phyloP scores from a whole-genome alignment of 2,888 invertebrate genomes.

The Sicus ferrugineus region DNA sequence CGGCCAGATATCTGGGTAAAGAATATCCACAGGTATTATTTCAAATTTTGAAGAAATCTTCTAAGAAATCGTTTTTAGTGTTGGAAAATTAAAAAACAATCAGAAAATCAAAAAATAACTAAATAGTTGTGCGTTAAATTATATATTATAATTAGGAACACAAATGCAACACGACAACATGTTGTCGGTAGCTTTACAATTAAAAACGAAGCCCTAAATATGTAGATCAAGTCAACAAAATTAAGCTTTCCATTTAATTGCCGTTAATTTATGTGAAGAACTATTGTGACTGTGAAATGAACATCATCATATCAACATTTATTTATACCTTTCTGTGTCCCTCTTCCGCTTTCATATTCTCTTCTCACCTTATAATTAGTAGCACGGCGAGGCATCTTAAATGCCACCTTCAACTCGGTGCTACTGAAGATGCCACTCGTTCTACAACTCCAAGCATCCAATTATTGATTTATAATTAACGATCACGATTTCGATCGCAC shows the following conservation, averaged over 20 bases:
- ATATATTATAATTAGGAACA: too few species aligned
- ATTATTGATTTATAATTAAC: constrained; percentile 57
- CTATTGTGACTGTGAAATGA: not conserved
- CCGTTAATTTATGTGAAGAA: too few species aligned
- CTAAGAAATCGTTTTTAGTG: constrained; percentile 7
- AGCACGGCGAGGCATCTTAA: not conserved
- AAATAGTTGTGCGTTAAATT: too few species aligned
- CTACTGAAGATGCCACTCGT: not conserved
- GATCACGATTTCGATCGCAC: constrained; percentile 25
- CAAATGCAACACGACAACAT: too few species aligned
- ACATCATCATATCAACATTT: not conserved
- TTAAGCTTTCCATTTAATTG: not conserved
- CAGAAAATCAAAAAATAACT: constrained; percentile 12
- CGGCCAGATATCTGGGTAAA: not conserved
- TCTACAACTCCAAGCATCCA: constrained; percentile 44
- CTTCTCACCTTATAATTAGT: not conserved
- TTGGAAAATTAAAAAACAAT: constrained; percentile 17
- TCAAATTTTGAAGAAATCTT: not conserved
- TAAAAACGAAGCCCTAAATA: not conserved
- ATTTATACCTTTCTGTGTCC: not conserved
- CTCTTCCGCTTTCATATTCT: not conserved
- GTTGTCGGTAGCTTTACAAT: too few species aligned
- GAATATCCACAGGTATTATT: not conserved
- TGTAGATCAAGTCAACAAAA: not conserved
- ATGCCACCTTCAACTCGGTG: not conserved